phyloP scores from a whole-genome alignment of 2,888 invertebrate species.

The Cryptocephalus primarius region DNA sequence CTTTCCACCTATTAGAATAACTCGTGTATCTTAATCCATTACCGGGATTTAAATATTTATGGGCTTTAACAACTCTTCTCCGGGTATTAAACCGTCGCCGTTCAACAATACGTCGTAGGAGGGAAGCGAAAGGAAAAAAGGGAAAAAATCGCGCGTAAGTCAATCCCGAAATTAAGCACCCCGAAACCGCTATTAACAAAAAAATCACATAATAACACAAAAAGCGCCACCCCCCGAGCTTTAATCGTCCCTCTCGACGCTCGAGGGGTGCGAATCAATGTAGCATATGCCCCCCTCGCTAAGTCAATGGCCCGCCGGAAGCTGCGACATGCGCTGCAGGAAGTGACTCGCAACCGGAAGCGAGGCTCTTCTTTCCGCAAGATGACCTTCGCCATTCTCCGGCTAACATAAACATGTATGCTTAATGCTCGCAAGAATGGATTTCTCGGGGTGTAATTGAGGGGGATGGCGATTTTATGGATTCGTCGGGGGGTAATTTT shows the following conservation, averaged over 20 bases:
- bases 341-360: slow-evolving; percentile 17
- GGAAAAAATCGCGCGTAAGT: slow-evolving; percentile 12
- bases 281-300: slow-evolving; percentile 25
- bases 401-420: slow-evolving; percentile 4
- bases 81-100: too few relatives aligned
- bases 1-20: slow-evolving; percentile 13
- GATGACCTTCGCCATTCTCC: slow-evolving; percentile 10
- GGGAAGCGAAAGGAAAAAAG: slow-evolving; percentile 1
- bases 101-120: not conserved
- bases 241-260: slow-evolving; percentile 15
- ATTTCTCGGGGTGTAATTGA: slow-evolving; percentile 15
- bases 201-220: slow-evolving; percentile 21
- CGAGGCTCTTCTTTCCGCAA: slow-evolving; percentile 13
- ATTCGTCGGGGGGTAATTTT: too few relatives aligned
- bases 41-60: not conserved
- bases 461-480: slow-evolving; percentile 11
- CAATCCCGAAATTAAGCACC: slow-evolving; percentile 26
- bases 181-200: slow-evolving; percentile 27
- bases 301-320: slow-evolving; percentile 32
- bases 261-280: slow-evolving; percentile 24
- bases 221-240: slow-evolving; percentile 12
- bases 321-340: slow-evolving; percentile 23
- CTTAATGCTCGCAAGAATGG: too few relatives aligned
- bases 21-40: not conserved
- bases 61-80: too few relatives aligned